Evolutionary conservation across 2,888 invertebrate genomes (phyloP), one percentile per base, ranked within the genome.

Genomic region (Xanthia togata): DNA sequence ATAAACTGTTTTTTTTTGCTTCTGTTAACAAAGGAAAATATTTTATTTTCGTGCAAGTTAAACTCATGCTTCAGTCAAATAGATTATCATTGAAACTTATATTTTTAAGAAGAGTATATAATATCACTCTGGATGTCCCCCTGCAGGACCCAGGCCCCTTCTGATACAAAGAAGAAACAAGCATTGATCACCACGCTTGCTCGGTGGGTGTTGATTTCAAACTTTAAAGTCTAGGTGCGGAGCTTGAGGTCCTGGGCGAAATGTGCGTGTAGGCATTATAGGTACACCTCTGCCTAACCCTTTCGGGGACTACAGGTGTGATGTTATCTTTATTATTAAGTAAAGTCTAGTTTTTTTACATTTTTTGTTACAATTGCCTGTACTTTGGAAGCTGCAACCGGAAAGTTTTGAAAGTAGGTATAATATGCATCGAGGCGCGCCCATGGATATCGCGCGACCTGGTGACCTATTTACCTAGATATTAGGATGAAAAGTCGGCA

Each of bases 401-500:
- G 26, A 55, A 20, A 57, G 50, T 50, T 70, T 71, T 26, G 31
- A 57, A 70, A 78, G 63, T n/a, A n/a, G n/a, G n/a, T 57, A 26
- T 57, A 78, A 41, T 57, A 59, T 68, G 68, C 80, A 79, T 17
- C 17, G 47, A 55, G 55, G 23, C 67, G 68, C 78, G 67, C 79
- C 79, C 38, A 59, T 50, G 50, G 23, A 50, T 50, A 31, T 20
- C 38, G 17, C 6, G 20, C 4, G 78, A 79, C 80, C 68, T 2
- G 44, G 8, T 74, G 62, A 57, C 80, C 80, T 26, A 68, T 50
- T 79, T 68, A 63, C 79, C 80, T 63, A 74, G 26, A 59, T 79
- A 67, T 23, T 35, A 17, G 41, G 68, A 53, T 68, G 26, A 73
- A 67, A 68, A 57, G 62, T 79, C 63, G 79, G 23, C 47, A 23